These are phyloP conservation scores for Oncorhynchus masou DNA, from an alignment of 2,113 vertebrate species.

Conservation along the genomic window DNA sequence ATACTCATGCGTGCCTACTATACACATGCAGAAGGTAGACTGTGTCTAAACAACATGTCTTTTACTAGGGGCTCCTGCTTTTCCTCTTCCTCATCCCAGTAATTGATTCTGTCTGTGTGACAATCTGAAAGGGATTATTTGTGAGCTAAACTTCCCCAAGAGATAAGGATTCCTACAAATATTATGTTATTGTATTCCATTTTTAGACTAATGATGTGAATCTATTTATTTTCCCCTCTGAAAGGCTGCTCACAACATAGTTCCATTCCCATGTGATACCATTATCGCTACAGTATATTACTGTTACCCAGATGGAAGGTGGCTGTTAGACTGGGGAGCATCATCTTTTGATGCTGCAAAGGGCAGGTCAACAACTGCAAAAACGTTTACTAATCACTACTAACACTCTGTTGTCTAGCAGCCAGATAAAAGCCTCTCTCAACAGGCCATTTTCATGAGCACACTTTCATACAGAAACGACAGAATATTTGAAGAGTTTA, in stretches of 20 bases:
- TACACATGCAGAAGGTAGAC: not conserved
- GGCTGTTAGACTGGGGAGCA: not conserved
- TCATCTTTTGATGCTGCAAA: not conserved
- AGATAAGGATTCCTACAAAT: constrained; percentile 15
- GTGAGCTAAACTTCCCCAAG: constrained; percentile 22
- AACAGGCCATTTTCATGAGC: not conserved
- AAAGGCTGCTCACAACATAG: not conserved
- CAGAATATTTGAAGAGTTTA: not conserved
- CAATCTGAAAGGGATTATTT: constrained; percentile 34
- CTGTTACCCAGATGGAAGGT: not conserved
- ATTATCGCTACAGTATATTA: not conserved
- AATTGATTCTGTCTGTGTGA: constrained; percentile 37
- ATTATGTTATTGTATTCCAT: constrained; percentile 3
- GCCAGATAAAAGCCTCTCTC: not conserved
- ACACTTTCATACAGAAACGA: not conserved
- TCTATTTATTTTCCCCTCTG: not conserved
- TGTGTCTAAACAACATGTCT: not conserved
- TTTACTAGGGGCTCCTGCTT: not conserved
- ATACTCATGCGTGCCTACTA: not conserved
- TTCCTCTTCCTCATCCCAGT: not conserved
- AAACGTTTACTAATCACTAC: not conserved
- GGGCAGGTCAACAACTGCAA: constrained; percentile 2
- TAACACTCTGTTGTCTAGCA: not conserved
- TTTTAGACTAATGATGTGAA: not conserved
- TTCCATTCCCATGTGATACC: not conserved